These are phyloP conservation scores for Sebastes goodei DNA, from an alignment of 2,797 vertebrate species.

Conservation along the genomic window DNA sequence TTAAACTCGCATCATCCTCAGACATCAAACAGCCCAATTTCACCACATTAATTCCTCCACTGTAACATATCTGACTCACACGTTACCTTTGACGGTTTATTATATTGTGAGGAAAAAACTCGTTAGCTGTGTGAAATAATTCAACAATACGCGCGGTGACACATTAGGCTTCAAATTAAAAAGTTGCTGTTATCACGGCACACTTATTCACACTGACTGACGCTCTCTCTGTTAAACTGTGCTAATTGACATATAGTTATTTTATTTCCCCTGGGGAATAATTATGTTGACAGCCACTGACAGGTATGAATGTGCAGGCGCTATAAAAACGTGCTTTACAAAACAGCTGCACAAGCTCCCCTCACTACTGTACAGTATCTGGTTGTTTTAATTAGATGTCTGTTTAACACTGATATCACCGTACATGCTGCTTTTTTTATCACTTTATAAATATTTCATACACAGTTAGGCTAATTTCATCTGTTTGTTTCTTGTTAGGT, in stretches of 20 bases:
- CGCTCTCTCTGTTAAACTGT: slow-evolving; percentile 33
- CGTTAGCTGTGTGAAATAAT: neutral
- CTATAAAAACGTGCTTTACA: slow-evolving; percentile 41
- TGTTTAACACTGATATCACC: neutral
- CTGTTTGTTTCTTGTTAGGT: neutral
- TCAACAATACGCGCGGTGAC: neutral
- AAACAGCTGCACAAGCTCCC: slow-evolving; percentile 45
- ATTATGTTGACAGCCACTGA: slow-evolving; percentile 61
- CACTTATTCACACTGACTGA: slow-evolving; percentile 35
- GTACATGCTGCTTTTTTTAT: neutral
- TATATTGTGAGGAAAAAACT: neutral
- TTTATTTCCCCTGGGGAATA: slow-evolving; percentile 61
- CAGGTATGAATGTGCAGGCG: slow-evolving; percentile 55
- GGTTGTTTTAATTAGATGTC: slow-evolving; percentile 48
- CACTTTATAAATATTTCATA: neutral
- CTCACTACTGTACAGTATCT: slow-evolving; percentile 23
- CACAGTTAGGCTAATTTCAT: neutral
- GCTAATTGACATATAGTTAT: slow-evolving; percentile 70
- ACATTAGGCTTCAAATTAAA: slow-evolving; percentile 39
- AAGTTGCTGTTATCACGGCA: slow-evolving; percentile 34
- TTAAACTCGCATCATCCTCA: slow-evolving; percentile 29
- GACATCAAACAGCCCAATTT: slow-evolving; percentile 26
- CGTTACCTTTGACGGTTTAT: slow-evolving; percentile 24
- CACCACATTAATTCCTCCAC: neutral
- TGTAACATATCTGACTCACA: neutral